Conservation (phyloP, 2,888 invertebrate genomes). For the Hyles lineata region DNA sequence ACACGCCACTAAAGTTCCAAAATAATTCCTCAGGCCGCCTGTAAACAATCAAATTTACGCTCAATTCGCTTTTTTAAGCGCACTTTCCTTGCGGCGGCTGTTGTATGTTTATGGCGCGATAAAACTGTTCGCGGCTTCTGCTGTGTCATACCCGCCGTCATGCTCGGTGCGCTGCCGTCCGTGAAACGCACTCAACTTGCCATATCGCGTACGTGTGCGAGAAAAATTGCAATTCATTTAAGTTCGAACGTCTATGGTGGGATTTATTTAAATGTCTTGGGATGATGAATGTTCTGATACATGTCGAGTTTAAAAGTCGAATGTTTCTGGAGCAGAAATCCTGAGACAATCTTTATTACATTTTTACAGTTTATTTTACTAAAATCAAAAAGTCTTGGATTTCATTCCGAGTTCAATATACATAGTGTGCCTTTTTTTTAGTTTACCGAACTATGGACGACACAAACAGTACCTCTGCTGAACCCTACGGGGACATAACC, state of each 20-base stretch:
- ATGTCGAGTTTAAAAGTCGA: not conserved
- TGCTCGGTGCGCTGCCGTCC: not conserved
- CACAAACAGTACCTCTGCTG: too few species aligned
- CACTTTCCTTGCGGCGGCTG: conserved; percentile 62
- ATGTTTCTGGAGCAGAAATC: not conserved
- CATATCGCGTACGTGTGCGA: not conserved
- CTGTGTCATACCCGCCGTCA: conserved; percentile 38
- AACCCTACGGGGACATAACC: not conserved
- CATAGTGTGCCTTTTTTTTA: too few species aligned
- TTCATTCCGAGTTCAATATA: too few species aligned
- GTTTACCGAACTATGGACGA: too few species aligned
- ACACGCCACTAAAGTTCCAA: conserved; percentile 73
- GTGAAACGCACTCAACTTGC: not conserved
- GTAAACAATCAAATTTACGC: conserved; percentile 74
- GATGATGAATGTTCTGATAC: not conserved
- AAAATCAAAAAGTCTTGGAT: too few species aligned
- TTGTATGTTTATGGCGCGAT: conserved; percentile 65
- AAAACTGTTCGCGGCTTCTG: conserved; percentile 65
- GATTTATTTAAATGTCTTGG: not conserved
- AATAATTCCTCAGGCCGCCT: conserved; percentile 65
- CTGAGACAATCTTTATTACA: not conserved
- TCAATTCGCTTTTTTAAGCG: conserved; percentile 59
- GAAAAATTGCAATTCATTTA: conserved; percentile 15
- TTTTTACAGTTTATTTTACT: not conserved
- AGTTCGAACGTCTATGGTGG: not conserved